A percentile compares a stretch with the other conserved stretches of the same genome.
Evolutionary conservation across 2,113 vertebrate species (phyloP).

Genomic region (Sisor rabdophorus): DNA sequence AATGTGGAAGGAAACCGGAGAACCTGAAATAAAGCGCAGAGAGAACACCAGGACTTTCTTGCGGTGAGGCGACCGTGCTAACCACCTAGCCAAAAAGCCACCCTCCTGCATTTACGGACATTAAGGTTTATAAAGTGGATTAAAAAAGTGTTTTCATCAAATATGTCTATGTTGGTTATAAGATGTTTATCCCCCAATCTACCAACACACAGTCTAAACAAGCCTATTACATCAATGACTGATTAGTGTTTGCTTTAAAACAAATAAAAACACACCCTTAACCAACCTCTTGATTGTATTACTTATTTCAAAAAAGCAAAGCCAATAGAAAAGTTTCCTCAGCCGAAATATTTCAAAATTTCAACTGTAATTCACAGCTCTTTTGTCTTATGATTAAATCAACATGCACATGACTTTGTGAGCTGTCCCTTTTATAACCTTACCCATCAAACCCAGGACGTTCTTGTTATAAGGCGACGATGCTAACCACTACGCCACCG

Average conservation of each 20-base stretch:
- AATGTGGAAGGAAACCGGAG: no score
- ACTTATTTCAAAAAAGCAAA: background rate
- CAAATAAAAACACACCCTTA: background rate
- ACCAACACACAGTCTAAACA: background rate
- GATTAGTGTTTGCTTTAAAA: background rate
- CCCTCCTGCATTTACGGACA: no score
- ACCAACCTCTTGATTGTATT: background rate
- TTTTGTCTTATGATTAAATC: conserved; percentile 46
- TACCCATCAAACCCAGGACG: no score
- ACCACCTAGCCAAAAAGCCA: no score
- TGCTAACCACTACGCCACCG: no score
- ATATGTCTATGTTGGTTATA: background rate
- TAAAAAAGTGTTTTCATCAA: background rate
- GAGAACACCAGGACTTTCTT: no score
- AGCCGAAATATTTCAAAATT: conserved; percentile 10
- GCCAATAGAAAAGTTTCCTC: no score
- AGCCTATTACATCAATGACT: background rate
- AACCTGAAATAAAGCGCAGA: no score
- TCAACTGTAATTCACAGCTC: background rate
- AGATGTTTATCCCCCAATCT: background rate
- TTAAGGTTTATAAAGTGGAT: background rate
- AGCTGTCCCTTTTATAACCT: conserved; percentile 34
- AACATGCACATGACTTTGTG: conserved; percentile 1
- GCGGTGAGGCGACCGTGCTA: no score
- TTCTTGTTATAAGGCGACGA: no score